phyloP scores from a whole-genome alignment of 2,888 invertebrate species.

The Coenonympha arcania region DNA sequence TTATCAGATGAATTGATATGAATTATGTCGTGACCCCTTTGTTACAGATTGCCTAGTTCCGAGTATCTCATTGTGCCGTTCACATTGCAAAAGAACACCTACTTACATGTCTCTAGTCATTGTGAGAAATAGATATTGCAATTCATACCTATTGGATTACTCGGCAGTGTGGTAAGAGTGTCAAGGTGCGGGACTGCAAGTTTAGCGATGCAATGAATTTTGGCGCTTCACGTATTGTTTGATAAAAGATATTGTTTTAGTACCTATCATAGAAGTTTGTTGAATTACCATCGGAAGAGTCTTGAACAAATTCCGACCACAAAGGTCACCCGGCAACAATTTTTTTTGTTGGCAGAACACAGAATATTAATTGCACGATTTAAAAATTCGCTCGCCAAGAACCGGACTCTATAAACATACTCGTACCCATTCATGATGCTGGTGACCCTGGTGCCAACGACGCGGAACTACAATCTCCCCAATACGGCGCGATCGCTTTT shows the following conservation, averaged over 20 bases:
- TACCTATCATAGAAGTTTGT: not conserved
- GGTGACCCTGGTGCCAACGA: slow-evolving; percentile 47
- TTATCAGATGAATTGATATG: slow-evolving; percentile 10
- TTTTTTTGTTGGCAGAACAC: not conserved
- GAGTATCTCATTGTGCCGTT: slow-evolving; percentile 17
- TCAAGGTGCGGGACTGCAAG: slow-evolving; percentile 42
- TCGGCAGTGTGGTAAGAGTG: slow-evolving; percentile 44
- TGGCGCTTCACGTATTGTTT: not conserved
- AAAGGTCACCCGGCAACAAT: not conserved
- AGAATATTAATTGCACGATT: slow-evolving; percentile 7
- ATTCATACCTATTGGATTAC: slow-evolving; percentile 55
- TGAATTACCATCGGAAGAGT: not conserved
- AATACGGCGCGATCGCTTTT: slow-evolving; percentile 25
- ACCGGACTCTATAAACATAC: slow-evolving; percentile 30
- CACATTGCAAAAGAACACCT: slow-evolving; percentile 27
- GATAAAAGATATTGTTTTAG: not conserved
- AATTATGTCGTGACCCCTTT: slow-evolving; percentile 3
- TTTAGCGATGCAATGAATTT: slow-evolving; percentile 34
- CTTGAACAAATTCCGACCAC: not conserved
- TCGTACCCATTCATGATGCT: slow-evolving; percentile 44
- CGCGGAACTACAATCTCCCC: slow-evolving; percentile 53
- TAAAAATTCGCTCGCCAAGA: slow-evolving; percentile 8
- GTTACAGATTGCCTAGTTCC: not conserved
- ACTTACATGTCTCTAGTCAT: slow-evolving; percentile 26
- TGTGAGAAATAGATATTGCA: slow-evolving; percentile 51